A percentile compares a stretch with the other conserved stretches of the same genome.
Conservation (phyloP, 2,888 invertebrate species). For the Pyrocoelia pectoralis region DNA sequence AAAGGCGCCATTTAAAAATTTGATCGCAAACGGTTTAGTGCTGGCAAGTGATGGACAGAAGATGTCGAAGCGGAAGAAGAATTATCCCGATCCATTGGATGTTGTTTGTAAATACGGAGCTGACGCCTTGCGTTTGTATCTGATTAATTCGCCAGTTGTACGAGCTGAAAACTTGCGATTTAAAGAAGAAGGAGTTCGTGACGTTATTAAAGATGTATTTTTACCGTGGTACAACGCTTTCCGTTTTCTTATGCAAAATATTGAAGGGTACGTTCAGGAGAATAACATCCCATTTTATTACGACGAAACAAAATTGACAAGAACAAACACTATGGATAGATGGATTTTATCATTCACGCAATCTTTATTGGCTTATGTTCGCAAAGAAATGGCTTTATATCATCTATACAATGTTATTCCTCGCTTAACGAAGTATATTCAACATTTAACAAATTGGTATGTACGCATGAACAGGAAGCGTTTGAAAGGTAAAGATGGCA, state of each 20-base stretch:
- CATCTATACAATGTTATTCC: slow-evolving; percentile 96
- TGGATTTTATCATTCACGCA: slow-evolving; percentile 99
- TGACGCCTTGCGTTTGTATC: slow-evolving; percentile 93
- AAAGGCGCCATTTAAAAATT: slow-evolving; percentile 96
- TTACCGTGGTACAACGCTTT: slow-evolving; percentile 96
- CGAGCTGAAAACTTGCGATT: slow-evolving; percentile 95
- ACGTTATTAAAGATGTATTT: slow-evolving; percentile 96
- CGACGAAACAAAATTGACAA: slow-evolving; percentile 46
- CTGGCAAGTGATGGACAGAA: slow-evolving; percentile 98
- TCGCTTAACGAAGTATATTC: slow-evolving; percentile 92
- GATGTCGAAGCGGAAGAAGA: slow-evolving; percentile 99
- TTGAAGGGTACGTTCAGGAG: slow-evolving; percentile 80
- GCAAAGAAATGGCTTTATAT: slow-evolving; percentile 93
- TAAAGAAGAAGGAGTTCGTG: slow-evolving; percentile 96
- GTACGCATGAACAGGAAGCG: slow-evolving; percentile 95
- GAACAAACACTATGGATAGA: slow-evolving; percentile 87
- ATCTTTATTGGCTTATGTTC: slow-evolving; percentile 86
- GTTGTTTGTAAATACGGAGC: slow-evolving; percentile 93
- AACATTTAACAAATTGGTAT: slow-evolving; percentile 99
- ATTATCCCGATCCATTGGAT: slow-evolving; percentile 96
- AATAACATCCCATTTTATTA: slow-evolving; percentile 55
- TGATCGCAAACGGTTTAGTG: slow-evolving; percentile 95
- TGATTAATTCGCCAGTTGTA: slow-evolving; percentile 98
- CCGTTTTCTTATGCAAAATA: slow-evolving; percentile 93
- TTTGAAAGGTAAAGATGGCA: slow-evolving; percentile 89